Percentiles rank a stretch among this genome's conserved stretches.
phyloP scores from a whole-genome alignment of 1,140 invertebrate genomes.

The Venturia canescens region DNA sequence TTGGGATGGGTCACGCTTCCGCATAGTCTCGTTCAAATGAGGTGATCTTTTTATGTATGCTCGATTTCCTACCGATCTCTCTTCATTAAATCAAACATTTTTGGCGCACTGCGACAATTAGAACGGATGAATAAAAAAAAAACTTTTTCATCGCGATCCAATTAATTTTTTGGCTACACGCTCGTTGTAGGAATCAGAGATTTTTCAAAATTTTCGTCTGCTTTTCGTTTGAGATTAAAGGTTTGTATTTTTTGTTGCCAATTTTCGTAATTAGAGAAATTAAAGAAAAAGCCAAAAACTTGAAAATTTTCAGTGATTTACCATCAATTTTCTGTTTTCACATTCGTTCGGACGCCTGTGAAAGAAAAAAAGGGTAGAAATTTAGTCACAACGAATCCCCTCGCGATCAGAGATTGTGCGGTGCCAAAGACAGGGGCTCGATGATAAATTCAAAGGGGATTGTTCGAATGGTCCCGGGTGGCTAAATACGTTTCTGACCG shows the following conservation, averaged over 20 bases:
- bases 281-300: no score
- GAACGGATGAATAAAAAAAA: constrained; percentile 13
- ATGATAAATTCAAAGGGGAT: constrained; percentile 21
- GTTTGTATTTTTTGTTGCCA: no score
- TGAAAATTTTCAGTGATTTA: no score
- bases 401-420: neutral
- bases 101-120: constrained; percentile 12
- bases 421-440: neutral
- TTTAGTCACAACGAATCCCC: neutral
- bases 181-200: no score
- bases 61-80: neutral
- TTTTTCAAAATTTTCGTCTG: no score
- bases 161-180: neutral
- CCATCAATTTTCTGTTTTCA: no score
- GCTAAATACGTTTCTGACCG: constrained; percentile 72
- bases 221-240: no score
- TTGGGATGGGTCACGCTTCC: constrained; percentile 64
- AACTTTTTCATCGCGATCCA: neutral
- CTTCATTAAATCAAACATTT: neutral
- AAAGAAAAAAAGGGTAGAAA: neutral
- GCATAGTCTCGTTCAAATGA: constrained; percentile 62
- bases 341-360: no score
- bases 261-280: no score
- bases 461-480: constrained; percentile 59
- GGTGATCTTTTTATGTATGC: constrained; percentile 34